Evolutionary conservation across 2,888 invertebrate species (phyloP).

Genomic region (Ellobium chinense): DNA sequence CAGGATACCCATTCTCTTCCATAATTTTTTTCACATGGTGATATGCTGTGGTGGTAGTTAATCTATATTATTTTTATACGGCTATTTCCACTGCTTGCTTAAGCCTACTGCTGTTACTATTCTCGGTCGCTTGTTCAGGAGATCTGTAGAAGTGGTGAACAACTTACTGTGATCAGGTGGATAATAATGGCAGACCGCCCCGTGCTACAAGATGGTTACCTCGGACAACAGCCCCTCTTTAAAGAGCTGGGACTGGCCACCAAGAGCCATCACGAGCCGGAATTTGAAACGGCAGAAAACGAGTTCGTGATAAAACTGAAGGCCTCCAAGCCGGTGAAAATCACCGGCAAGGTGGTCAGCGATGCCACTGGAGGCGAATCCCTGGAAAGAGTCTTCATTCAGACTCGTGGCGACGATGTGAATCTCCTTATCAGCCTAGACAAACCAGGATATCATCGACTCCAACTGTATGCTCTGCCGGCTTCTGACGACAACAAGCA

Average conservation of each 20-base stretch:
- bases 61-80: too few relatives aligned
- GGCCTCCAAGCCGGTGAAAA: constrained; percentile 69
- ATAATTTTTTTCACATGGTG: not conserved
- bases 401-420: constrained; percentile 66
- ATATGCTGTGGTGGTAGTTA: not conserved
- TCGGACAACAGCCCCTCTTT: constrained; percentile 76
- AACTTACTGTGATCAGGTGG: too few relatives aligned
- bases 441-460: constrained; percentile 75
- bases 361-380: constrained; percentile 69
- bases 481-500: constrained; percentile 73
- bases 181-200: constrained; percentile 29
- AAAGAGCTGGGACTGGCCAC: constrained; percentile 72
- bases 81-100: too few relatives aligned
- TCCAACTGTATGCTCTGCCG: constrained; percentile 77
- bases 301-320: constrained; percentile 67
- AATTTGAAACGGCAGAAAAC: constrained; percentile 72
- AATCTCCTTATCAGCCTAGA: constrained; percentile 71
- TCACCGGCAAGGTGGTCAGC: constrained; percentile 76
- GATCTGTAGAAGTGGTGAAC: too few relatives aligned
- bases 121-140: too few relatives aligned
- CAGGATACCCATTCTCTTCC: too few relatives aligned
- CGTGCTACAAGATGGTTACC: constrained; percentile 65
- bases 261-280: constrained; percentile 73
- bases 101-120: too few relatives aligned
- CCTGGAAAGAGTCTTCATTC: constrained; percentile 75